phyloP scores from a whole-genome alignment of 2,888 invertebrate species.

The Lycia hirtaria region DNA sequence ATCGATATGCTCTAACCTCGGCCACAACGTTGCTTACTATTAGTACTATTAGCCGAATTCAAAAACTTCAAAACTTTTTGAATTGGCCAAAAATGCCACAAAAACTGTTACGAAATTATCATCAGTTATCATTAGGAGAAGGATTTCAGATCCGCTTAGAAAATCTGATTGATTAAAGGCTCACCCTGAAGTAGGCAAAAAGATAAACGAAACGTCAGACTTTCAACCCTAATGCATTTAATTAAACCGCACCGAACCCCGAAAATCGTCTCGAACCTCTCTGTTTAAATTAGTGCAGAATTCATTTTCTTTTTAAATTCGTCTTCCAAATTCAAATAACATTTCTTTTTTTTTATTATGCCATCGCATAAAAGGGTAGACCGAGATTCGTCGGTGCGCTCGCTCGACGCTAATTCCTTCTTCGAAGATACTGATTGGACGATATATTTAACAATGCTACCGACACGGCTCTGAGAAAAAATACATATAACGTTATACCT shows the following conservation, averaged over 20 bases:
- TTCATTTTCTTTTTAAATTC: constrained; percentile 83
- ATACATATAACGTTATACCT: constrained; percentile 78
- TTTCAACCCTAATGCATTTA: constrained; percentile 75
- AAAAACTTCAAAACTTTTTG: no score
- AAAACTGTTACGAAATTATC: no score
- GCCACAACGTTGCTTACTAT: no score
- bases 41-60: no score
- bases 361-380: constrained; percentile 79
- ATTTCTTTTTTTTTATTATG: constrained; percentile 78
- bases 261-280: constrained; percentile 76
- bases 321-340: constrained; percentile 84
- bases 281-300: constrained; percentile 81
- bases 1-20: no score
- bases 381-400: constrained; percentile 66
- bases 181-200: constrained; percentile 35
- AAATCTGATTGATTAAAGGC: constrained; percentile 41
- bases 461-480: constrained; percentile 77
- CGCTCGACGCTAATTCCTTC: constrained; percentile 75
- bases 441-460: constrained; percentile 84
- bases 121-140: background rate
- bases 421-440: constrained; percentile 82
- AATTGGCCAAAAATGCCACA: no score
- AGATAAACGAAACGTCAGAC: constrained; percentile 51
- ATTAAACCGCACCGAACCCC: constrained; percentile 74
- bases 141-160: constrained; percentile 25